Evolutionary conservation across 2,797 vertebrate genomes (phyloP), one percentile per base, ranked within the genome.

Genomic region (Nyctalus aviator): DNA sequence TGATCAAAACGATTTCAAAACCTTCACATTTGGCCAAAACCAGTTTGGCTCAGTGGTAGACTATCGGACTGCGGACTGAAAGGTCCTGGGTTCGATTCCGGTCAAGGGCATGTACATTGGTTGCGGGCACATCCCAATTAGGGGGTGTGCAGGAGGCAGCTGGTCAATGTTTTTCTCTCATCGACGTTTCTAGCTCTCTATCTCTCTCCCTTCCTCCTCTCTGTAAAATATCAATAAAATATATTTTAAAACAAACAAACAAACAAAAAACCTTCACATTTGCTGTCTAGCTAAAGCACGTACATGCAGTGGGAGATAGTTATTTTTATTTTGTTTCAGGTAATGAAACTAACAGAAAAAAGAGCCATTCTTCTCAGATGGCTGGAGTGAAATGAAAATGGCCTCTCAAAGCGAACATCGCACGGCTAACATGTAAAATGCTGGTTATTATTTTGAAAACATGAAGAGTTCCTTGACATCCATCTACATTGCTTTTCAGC

Each of bases 401-500:
- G 20, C 35, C 46, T 77, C 32, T 73, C 5, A 59, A 53, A 53
- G n/a, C 73, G 21, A 75, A 66, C 30, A 32, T 84, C 62, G 81
- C 81, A 21, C 77, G 75, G 71, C 23, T 88, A 57, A 86, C 75
- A 72, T 79, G 78, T 75, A 90, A 90, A 84, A 84, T 64, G 13
- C 44, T 62, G 78, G 46, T 91, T 73, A 57, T 44, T 69, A n/a
- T 55, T 53, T 53, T 76, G 64, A 53, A 59, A 87, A 89, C 85
- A 72, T 12, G 10, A 78, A 50, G 71, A 76, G 50, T 81, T 48
- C 7, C 32, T 90, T 78, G 69, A 20, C 48, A 77, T 55, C 18
- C 81, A 44, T 12, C 53, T 48, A 50, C 30, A 8, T 10, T 75
- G 46, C 25, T 44, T 76, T 85, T 79, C 84, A 89, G 48, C 46